A percentile compares a stretch with the other conserved stretches of the same genome.
These are phyloP conservation scores for Anthonomus grandis DNA, from an alignment of 1,140 invertebrate genomes.

Conservation along the genomic window DNA sequence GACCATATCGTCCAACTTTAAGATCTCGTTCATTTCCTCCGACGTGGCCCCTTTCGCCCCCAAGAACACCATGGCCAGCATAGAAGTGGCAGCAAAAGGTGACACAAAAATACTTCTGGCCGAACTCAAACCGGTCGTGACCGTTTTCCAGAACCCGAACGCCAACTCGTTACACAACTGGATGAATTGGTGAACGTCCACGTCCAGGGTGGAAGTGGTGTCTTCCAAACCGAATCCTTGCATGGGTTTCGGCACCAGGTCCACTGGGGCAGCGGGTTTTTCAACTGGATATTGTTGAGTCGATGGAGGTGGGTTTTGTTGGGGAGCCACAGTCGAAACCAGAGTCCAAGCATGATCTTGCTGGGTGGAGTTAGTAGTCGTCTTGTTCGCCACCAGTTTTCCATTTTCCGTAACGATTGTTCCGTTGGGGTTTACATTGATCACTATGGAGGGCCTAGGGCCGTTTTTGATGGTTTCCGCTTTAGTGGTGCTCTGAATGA, in stretches of 20 bases:
- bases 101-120: constrained; percentile 77
- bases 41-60: constrained; percentile 83
- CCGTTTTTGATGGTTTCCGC: neutral
- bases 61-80: constrained; percentile 83
- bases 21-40: constrained; percentile 82
- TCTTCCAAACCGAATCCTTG: constrained; percentile 71
- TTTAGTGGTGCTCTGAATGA: neutral
- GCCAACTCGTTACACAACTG: constrained; percentile 80
- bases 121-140: constrained; percentile 65
- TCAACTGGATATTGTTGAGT: constrained; percentile 21
- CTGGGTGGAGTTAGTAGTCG: constrained; percentile 4
- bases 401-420: constrained; percentile 16
- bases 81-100: constrained; percentile 78
- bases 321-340: constrained; percentile 41
- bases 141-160: constrained; percentile 72
- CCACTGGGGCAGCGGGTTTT: constrained; percentile 46
- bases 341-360: constrained; percentile 39
- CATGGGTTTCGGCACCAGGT: constrained; percentile 56
- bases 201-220: constrained; percentile 62
- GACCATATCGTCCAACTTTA: constrained; percentile 80
- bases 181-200: constrained; percentile 44
- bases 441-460: constrained; percentile 24
- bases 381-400: constrained; percentile 16
- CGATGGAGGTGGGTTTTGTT: constrained; percentile 22
- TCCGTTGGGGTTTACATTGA: constrained; percentile 27